Base-by-base conservation (phyloP, 2,797 vertebrate species). In the Vireo griseus region DNA sequence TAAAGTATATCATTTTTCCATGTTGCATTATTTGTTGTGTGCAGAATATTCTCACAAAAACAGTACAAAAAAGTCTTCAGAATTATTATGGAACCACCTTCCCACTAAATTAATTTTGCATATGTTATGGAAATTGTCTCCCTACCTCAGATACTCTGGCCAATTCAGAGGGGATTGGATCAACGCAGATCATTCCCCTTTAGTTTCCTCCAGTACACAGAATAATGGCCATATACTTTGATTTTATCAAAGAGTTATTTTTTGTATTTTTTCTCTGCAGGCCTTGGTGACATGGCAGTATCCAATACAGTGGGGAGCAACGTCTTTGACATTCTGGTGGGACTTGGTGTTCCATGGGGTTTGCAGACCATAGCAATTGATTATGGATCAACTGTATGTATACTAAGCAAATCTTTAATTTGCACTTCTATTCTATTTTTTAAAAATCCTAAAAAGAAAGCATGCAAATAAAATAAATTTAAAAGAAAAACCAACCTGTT, bases 301-400 rank as follows among this genome's bases (percentile, higher is more conserved):
- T 99, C 99, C 47, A 99, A 99, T 93, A 99, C 99, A 50, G 98
- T 99, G 16, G 99, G 99, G 90, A 99, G 99, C 95, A 99, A 99
- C 9, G 99, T 99, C 65, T 99, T 99, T 96, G 99, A 99, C 93
- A 99, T 99, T 90, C 98, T 99, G 10, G 99, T 99, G 92, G 99
- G 99, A 20, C 98, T 99, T 9, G 99, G 99, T 0, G 78, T 99
- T 69, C 99, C 99, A 0, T 99, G 99, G 99, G 99, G 99, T 9
- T 94, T 99, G 71, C 99, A 99, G 97, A 99, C 99, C 71, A 99
- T 99, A 97, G 98, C 98, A 0, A 98, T 99, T 66, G 95, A 94
- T 96, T 99, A 98, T 4, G 99, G 99, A 91, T 99, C 99, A 69
- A 98, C 91, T 61, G 99, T 99, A 97, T 93, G 98, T 97, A 95